Evolutionary conservation across 2,797 vertebrate species (phyloP).

Genomic region (Gymnodraco acuticeps): DNA sequence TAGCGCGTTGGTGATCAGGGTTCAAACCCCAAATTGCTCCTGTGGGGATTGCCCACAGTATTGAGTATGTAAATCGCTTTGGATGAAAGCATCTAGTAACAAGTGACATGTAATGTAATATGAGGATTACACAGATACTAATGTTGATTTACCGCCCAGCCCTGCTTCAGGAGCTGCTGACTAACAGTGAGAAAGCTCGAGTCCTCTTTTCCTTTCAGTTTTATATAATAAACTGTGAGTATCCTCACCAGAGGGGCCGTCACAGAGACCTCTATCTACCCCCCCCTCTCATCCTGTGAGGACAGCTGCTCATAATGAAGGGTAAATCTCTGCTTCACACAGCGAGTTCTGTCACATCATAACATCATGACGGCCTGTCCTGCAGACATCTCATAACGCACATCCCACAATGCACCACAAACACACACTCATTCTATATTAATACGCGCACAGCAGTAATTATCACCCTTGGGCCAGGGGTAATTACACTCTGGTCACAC

Average conservation of each 20-base stretch:
- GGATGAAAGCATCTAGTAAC: too few relatives aligned
- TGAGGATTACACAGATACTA: too few relatives aligned
- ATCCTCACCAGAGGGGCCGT: slow-evolving; percentile 33
- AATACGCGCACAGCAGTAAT: slow-evolving; percentile 52
- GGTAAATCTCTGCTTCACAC: slow-evolving; percentile 33
- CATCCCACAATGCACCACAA: slow-evolving; percentile 20
- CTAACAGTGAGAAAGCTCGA: slow-evolving; percentile 28
- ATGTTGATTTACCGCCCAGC: too few relatives aligned
- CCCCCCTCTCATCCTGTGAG: slow-evolving; percentile 29
- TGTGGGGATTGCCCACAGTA: too few relatives aligned
- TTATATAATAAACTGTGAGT: slow-evolving; percentile 60
- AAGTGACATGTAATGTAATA: too few relatives aligned
- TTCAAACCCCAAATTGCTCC: too few relatives aligned
- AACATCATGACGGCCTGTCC: not conserved
- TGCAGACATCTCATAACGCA: slow-evolving; percentile 53
- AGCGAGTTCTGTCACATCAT: slow-evolving; percentile 29
- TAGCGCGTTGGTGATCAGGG: too few relatives aligned
- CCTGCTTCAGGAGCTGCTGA: slow-evolving; percentile 43
- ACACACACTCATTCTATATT: slow-evolving; percentile 19
- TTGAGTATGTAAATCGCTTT: too few relatives aligned
- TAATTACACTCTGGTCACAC: slow-evolving; percentile 78
- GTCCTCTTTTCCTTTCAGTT: not conserved
- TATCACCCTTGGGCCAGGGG: slow-evolving; percentile 58
- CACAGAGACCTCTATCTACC: slow-evolving; percentile 25
- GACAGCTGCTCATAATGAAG: slow-evolving; percentile 23